Evolutionary conservation across 2,888 invertebrate species (phyloP), one percentile per base, ranked within the genome.

Genomic region (Smittia sp.): DNA sequence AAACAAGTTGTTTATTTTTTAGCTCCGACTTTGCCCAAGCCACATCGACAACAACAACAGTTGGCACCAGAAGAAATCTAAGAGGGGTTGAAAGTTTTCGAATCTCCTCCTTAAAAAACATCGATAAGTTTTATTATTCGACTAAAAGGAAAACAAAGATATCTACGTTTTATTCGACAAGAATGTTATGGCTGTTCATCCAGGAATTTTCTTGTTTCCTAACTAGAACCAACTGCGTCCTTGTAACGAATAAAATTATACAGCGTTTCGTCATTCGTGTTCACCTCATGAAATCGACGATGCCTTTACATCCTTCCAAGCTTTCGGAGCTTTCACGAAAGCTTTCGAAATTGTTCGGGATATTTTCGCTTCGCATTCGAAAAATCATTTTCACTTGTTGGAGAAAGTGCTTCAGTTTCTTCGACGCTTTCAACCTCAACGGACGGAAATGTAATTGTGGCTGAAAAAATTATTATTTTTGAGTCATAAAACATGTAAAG

Each of bases 1-100:
- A 66, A 32, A 66, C 66, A 66, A 32, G 66, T 66, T 66, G 63
- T 63, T 63, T 63, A 27, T 63, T 63, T 27, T 25, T 25, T 25
- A 27, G 7, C 13, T 6, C 6, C 6, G 24, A 25, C n/a, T 25
- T 24, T n/a, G 11, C 25, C 11, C 2, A 9, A n/a, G 39, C 39
- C 9, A 52, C 4, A 52, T 32, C 32, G 9, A 32, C 58, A 58
- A 58, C 58, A 11, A 15, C 32, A 18, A 32, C 32, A 32, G 32
- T 66, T 66, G 27, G 66, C 32, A 32, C 32, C 32, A 32, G 32
- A 32, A 32, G 9, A 32, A 9, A 32, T n/a, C n/a, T n/a, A n/a
- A n/a, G n/a, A n/a, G n/a, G n/a, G 22, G 20, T 22, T 20, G 62
- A 62, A 62, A 62, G 24, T 62, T 41, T 4, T 41, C 46, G 13